These are phyloP conservation scores for Plodia interpunctella DNA, from an alignment of 1,140 invertebrate genomes.

Conservation along the genomic window DNA sequence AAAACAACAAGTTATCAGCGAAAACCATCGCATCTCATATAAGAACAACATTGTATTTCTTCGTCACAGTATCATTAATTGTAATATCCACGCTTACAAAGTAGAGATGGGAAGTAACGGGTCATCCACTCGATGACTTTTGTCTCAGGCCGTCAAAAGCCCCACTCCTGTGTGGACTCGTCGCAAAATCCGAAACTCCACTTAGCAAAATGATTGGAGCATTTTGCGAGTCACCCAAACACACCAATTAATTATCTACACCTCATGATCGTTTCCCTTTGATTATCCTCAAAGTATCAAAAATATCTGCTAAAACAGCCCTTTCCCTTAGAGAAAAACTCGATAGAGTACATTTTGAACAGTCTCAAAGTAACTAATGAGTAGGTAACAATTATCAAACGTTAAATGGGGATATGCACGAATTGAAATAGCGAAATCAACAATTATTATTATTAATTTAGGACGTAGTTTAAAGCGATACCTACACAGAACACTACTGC, in stretches of 20 bases:
- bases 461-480: constrained; percentile 63
- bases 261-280: constrained; percentile 67
- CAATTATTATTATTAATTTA: constrained; percentile 58
- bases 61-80: constrained; percentile 70
- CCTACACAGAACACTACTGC: constrained; percentile 60
- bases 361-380: constrained; percentile 76
- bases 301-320: constrained; percentile 76
- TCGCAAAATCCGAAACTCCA: constrained; percentile 4
- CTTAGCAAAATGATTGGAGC: not conserved
- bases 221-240: constrained; percentile 14
- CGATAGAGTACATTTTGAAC: constrained; percentile 69
- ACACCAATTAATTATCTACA: constrained; percentile 37
- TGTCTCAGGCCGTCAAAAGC: constrained; percentile 1
- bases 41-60: constrained; percentile 72
- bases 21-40: constrained; percentile 69
- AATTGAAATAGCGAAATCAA: constrained; percentile 69
- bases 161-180: constrained; percentile 1
- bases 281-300: constrained; percentile 74
- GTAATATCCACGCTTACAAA: constrained; percentile 60
- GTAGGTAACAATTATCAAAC: constrained; percentile 74
- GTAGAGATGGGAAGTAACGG: constrained; percentile 51
- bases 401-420: constrained; percentile 69
- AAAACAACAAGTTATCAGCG: constrained; percentile 75
- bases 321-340: constrained; percentile 74
- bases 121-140: constrained; percentile 11